Evolutionary conservation across 2,797 vertebrate species (phyloP).

Genomic region (Oceanodroma leucorhoa): DNA sequence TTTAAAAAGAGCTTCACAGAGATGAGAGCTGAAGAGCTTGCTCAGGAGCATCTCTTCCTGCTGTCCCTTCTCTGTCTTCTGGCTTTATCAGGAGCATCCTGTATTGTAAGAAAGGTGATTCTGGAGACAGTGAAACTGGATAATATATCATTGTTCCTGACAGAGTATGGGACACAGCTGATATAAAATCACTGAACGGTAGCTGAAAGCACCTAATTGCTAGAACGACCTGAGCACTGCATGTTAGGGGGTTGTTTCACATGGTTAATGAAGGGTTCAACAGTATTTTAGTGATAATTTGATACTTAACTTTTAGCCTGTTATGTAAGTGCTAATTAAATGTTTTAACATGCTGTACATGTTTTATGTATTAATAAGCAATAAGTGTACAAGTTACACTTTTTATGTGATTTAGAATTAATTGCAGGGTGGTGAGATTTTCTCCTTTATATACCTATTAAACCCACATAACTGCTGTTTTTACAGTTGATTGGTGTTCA

Average conservation of each 20-base stretch:
- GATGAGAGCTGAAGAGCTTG: not conserved
- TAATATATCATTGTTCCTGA: not conserved
- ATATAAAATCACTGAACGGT: not conserved
- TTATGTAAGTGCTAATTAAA: slow-evolving; percentile 55
- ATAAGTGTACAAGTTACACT: slow-evolving; percentile 58
- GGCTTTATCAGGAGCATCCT: not conserved
- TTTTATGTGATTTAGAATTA: slow-evolving; percentile 63
- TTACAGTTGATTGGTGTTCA: slow-evolving; percentile 75
- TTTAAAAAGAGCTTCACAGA: not conserved
- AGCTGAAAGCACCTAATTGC: not conserved
- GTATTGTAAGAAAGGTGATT: not conserved
- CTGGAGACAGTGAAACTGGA: not conserved
- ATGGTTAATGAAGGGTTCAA: slow-evolving; percentile 32
- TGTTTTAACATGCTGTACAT: slow-evolving; percentile 40
- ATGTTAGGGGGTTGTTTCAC: not conserved
- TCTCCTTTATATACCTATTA: slow-evolving; percentile 63
- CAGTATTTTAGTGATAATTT: slow-evolving; percentile 44
- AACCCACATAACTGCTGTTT: slow-evolving; percentile 64
- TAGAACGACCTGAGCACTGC: not conserved
- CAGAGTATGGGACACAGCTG: not conserved
- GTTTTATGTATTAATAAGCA: slow-evolving; percentile 65
- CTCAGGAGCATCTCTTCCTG: not conserved
- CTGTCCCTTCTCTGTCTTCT: not conserved
- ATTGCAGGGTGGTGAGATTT: slow-evolving; percentile 52
- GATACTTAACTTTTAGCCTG: slow-evolving; percentile 52